Conservation (phyloP, 2,797 vertebrate species). For the Alfaro cultratus region DNA sequence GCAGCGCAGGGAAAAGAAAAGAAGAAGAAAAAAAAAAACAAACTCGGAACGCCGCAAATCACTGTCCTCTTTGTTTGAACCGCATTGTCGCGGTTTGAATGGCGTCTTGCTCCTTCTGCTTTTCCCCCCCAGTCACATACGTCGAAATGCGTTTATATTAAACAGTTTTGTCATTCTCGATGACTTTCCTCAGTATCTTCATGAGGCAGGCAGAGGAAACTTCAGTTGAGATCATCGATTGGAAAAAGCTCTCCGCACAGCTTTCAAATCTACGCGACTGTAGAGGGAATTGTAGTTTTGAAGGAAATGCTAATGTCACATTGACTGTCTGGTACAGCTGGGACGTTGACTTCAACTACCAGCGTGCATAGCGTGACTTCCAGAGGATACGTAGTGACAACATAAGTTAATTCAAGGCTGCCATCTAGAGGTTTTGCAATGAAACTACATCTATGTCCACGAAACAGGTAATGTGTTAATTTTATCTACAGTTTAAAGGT, state of each 20-base stretch:
- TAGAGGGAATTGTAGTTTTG: slow-evolving; percentile 80
- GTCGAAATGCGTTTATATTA: slow-evolving; percentile 12
- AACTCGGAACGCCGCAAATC: slow-evolving; percentile 57
- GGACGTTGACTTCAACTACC: slow-evolving; percentile 61
- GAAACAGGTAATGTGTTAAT: background rate
- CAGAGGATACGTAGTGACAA: fast-evolving
- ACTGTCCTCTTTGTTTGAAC: slow-evolving; percentile 67
- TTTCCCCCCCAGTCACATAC: slow-evolving; percentile 6
- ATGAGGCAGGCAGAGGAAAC: slow-evolving; percentile 66
- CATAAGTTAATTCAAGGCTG: slow-evolving; percentile 18
- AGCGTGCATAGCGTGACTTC: slow-evolving; percentile 52
- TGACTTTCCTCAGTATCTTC: slow-evolving; percentile 49
- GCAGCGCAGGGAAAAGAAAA: slow-evolving; percentile 15
- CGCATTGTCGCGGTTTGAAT: slow-evolving; percentile 61
- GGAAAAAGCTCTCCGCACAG: slow-evolving; percentile 63
- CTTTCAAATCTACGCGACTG: slow-evolving; percentile 51
- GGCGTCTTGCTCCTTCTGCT: slow-evolving; percentile 9
- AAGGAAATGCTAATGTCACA: fast-evolving
- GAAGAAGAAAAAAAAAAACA: slow-evolving; percentile 39
- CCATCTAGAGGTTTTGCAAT: slow-evolving; percentile 47
- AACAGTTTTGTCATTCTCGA: slow-evolving; percentile 51
- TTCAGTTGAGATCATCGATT: slow-evolving; percentile 75
- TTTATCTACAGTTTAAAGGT: background rate
- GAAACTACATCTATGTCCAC: slow-evolving; percentile 24
- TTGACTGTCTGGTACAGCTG: too few relatives aligned